Evolutionary conservation across 2,113 vertebrate species (phyloP).

Genomic region (Campylomormyrus numenius): DNA sequence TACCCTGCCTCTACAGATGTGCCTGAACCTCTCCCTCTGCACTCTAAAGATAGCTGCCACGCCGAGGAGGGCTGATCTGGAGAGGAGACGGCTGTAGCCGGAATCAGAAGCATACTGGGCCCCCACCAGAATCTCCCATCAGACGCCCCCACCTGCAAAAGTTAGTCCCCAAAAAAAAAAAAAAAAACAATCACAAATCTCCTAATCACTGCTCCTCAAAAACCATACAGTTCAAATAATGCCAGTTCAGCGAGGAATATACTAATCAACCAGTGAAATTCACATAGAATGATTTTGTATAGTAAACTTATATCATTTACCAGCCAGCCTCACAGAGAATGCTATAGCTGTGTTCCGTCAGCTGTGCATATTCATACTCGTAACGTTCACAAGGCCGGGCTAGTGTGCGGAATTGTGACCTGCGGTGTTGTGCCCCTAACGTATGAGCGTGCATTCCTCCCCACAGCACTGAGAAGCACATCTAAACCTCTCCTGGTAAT

Average conservation of each 20-base stretch:
- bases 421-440: not conserved
- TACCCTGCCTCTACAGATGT: slow-evolving; percentile 31
- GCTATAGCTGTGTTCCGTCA: not conserved
- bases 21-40: slow-evolving; percentile 24
- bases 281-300: not conserved
- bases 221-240: not conserved
- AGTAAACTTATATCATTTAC: no score
- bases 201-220: not conserved
- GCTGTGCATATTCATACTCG: not conserved
- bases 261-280: not conserved
- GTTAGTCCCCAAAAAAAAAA: not conserved
- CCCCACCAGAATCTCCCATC: not conserved
- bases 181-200: not conserved
- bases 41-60: slow-evolving; percentile 37
- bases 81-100: not conserved
- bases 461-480: not conserved
- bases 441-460: slow-evolving; percentile 5
- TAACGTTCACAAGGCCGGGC: not conserved
- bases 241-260: not conserved
- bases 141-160: not conserved
- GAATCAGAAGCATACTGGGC: not conserved
- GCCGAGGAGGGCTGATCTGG: slow-evolving; percentile 27
- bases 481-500: not conserved
- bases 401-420: not conserved
- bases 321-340: not conserved